Conservation (phyloP, 2,113 vertebrate genomes). For the Pterophyllum scalare region DNA sequence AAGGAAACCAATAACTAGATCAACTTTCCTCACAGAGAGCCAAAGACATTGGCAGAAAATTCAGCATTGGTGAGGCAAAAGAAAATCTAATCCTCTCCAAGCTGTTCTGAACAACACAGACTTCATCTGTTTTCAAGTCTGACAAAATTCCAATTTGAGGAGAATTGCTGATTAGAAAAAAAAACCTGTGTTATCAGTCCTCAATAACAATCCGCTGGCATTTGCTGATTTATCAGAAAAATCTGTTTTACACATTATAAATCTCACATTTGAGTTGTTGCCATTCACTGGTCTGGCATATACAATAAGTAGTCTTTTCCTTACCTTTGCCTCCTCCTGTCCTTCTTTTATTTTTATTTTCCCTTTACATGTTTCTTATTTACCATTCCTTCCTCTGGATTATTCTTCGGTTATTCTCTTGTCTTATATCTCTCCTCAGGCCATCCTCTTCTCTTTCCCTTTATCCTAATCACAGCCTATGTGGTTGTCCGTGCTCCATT, state of each 20-base stretch:
- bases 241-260: neutral
- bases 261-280: neutral
- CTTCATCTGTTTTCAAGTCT: neutral
- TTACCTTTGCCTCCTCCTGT: neutral
- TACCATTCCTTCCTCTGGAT: neutral
- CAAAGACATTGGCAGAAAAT: neutral
- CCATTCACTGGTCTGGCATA: neutral
- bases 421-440: constrained; percentile 10
- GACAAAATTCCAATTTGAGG: neutral
- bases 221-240: constrained; percentile 1
- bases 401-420: constrained; percentile 3
- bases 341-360: neutral
- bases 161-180: neutral
- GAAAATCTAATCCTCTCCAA: neutral
- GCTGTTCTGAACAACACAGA: neutral
- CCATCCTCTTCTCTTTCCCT: constrained; percentile 19
- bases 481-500: constrained; percentile 59
- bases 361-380: neutral
- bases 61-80: neutral
- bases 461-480: constrained; percentile 17
- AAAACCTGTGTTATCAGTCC: neutral
- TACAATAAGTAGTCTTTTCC: neutral
- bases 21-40: neutral
- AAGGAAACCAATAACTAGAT: neutral
- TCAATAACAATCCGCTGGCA: neutral